Evolutionary conservation across 2,113 vertebrate genomes (phyloP).

Genomic region (Actenoides hombroni): DNA sequence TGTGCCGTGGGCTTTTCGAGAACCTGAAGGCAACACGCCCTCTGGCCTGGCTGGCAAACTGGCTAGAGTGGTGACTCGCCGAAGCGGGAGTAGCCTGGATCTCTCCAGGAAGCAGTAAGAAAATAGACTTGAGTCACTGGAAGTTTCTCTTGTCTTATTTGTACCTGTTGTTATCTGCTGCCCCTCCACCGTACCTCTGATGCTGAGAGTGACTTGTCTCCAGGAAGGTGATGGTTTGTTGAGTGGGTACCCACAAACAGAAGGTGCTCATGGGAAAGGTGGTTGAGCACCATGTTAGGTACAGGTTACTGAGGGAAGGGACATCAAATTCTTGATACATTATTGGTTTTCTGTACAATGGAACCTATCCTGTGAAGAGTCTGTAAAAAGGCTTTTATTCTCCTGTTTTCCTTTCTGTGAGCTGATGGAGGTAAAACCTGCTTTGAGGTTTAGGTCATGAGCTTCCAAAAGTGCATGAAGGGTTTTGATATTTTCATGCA

Average conservation of each 20-base stretch:
- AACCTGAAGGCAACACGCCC: background rate
- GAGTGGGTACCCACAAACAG: background rate
- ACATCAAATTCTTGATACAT: background rate
- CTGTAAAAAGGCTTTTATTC: background rate
- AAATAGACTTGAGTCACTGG: background rate
- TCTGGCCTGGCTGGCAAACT: background rate
- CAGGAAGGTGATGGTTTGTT: background rate
- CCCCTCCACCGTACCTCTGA: rapidly evolving
- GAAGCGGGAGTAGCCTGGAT: background rate
- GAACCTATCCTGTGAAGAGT: background rate
- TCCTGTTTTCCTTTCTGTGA: background rate
- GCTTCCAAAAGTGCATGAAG: background rate
- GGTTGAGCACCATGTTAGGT: background rate
- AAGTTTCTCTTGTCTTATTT: background rate
- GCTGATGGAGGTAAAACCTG: background rate
- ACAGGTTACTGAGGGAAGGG: background rate
- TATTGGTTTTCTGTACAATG: background rate
- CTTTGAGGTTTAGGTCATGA: background rate
- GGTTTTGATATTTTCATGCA: background rate
- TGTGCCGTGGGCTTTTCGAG: background rate
- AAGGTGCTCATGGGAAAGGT: background rate
- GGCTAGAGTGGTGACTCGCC: background rate
- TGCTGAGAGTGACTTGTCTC: background rate
- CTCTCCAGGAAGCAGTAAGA: background rate
- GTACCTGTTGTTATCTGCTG: background rate